Percentiles rank a stretch among this genome's conserved stretches.
Evolutionary conservation across 2,888 invertebrate genomes (phyloP).

Genomic region (Tetheella fluctuosa): DNA sequence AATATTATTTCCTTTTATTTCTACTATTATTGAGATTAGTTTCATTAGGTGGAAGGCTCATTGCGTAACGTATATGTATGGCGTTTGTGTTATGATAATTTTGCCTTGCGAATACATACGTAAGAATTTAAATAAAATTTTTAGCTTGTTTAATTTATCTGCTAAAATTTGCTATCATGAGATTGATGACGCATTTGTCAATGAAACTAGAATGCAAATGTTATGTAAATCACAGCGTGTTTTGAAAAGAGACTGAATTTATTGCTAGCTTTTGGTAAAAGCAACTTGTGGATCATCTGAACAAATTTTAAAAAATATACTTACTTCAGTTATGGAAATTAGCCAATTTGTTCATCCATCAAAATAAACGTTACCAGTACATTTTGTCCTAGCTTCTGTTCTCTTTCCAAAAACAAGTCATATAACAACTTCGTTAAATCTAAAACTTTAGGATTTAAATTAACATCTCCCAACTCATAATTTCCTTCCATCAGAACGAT

Average conservation of each 20-base stretch:
- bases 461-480: conserved; percentile 6
- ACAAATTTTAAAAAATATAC: neutral
- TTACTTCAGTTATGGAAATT: conserved; percentile 2
- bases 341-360: conserved; percentile 19
- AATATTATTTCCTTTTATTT: too few species aligned
- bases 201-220: too few species aligned
- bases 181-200: neutral
- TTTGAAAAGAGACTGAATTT: too few species aligned
- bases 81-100: conserved; percentile 30
- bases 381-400: neutral
- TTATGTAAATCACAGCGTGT: too few species aligned
- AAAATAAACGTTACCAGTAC: conserved; percentile 7
- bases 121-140: neutral
- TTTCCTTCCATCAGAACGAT: conserved; percentile 12
- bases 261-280: too few species aligned
- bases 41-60: neutral
- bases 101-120: conserved; percentile 28
- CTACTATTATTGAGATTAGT: too few species aligned
- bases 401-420: neutral
- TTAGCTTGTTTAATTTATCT: neutral
- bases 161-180: neutral
- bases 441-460: neutral
- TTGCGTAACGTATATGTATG: conserved; percentile 21
- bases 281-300: neutral
- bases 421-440: neutral